A percentile compares a stretch with the other conserved stretches of the same genome.
Conservation (phyloP, 2,113 vertebrate species). For the Pogonocichla stellata region DNA sequence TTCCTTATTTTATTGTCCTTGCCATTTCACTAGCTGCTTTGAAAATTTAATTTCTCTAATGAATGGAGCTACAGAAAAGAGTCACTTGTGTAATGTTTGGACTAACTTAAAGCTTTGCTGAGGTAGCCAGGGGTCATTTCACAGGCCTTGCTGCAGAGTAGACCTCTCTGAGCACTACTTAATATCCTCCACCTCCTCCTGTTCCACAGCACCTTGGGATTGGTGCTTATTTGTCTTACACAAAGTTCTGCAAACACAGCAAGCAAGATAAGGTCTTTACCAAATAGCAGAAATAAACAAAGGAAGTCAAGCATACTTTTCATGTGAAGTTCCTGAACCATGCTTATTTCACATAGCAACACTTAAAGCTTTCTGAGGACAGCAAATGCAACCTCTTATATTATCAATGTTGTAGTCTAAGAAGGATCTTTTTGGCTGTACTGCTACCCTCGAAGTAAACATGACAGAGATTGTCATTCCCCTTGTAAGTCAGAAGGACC, state of each 20-base stretch:
- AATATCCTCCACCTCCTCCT: neutral
- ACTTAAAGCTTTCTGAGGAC: neutral
- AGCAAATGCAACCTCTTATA: neutral
- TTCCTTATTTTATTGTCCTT: neutral
- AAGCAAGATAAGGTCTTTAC: neutral
- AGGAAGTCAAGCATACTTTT: neutral
- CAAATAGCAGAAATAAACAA: neutral
- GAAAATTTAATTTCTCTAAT: neutral
- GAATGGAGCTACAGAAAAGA: neutral
- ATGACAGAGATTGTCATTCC: conserved; percentile 58
- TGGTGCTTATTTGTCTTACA: neutral
- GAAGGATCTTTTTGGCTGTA: neutral
- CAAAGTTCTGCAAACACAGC: neutral
- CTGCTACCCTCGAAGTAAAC: conserved; percentile 36
- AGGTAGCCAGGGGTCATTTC: neutral
- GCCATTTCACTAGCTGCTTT: neutral
- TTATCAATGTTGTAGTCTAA: neutral
- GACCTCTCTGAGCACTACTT: neutral
- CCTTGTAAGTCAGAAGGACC: conserved; percentile 61
- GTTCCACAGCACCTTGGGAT: neutral
- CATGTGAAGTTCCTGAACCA: neutral
- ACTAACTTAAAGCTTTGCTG: neutral
- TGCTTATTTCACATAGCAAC: neutral
- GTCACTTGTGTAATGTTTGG: neutral
- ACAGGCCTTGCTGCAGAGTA: neutral